Evolutionary conservation across 2,113 vertebrate genomes (phyloP), one percentile per base, ranked within the genome.

Genomic region (Cardinalis cardinalis): DNA sequence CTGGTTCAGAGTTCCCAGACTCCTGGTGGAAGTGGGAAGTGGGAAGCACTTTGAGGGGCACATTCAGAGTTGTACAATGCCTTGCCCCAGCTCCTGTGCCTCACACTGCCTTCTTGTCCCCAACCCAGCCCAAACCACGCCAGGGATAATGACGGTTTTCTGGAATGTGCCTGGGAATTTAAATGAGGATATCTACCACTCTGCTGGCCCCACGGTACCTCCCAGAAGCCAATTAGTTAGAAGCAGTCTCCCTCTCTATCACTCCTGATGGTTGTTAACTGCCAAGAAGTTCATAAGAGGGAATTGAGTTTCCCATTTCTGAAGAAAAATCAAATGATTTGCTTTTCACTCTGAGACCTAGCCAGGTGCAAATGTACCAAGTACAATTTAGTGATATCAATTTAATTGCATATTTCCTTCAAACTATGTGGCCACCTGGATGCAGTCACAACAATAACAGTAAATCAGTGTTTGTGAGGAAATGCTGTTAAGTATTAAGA

Each of bases 401-500:
- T 96, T 95, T 94, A 93, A 96, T 93, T 77, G 66, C 31, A 11
- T 91, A 65, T 95, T 96, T 97, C 89, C 89, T 92, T 94, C 84
- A 94, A 95, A 92, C 59, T 83, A 61, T 92, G 94, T 91, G 94
- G 85, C 94, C 91, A 95, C 94, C 91, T 97, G 93, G 87, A 96
- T 97, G 65, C 70, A 95, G 71, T 89, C 88, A 65, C 76, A 92
- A 90, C 52, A 95, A 63, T 63, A 89, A 89, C 28, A 80, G 76
- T 63, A 94, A 95, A 96, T 97, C 84, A 93, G 92, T 95, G 91
- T 92, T 93, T 82, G 51, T 72, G 86, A 93, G 87, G 64, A 94
- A 96, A 97, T 69, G 31, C 84, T 95, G 93, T 97, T 95, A 97
- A 96, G 77, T 95, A 96, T 89, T 94, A 91, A 96, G 87, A 95